Evolutionary conservation across 2,113 vertebrate species (phyloP), one percentile per base, ranked within the genome.

Genomic region (Brachyhypopomus occidentalis): DNA sequence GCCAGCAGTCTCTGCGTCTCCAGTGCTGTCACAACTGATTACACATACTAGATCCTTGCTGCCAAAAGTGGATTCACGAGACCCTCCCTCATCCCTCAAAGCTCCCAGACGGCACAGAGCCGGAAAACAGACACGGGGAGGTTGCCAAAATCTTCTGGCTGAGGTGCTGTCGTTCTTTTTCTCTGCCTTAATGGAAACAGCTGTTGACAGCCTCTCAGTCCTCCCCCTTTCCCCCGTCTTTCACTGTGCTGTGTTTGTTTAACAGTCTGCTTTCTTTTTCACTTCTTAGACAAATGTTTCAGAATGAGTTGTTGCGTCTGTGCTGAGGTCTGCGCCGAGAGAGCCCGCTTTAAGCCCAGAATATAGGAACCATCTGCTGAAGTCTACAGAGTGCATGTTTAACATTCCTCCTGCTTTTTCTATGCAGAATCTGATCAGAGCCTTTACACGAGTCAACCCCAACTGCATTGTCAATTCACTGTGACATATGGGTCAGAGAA

Each of bases 1-100:
- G 87, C 88, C 87, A 16, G 34, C 88, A 80, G 84, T 89, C 88
- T 87, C 86, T 84, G 87, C 73, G 88, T 91, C 90, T 90, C 91
- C 89, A 86, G 85, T 88, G 86, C 89, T 91, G 90, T 92, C 90
- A 92, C 86, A 90, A 90, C 86, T 89, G 87, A 89, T 91, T 92
- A 91, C 83, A 89, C 84, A 89, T 87, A 72, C 66, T 58, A 45
- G 84, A 83, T 80, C 84, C 62, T 83, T 82, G 3, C 67, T 87
- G 88, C 89, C 89, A 91, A 87, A 89, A 34, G 2, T 87, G 84
- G 84, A 91, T 89, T 80, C 84, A 80, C 81, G 83, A 83, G 79
- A 84, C 85, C 85, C 67, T 83, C 78, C 81, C 41, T 78, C 48
- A 1, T 74, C 60, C 64, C 30, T 76, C 76, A 83, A 74, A 45